Conservation (phyloP, 2,113 vertebrate genomes). For the Cyphomyrus discorhynchus region DNA sequence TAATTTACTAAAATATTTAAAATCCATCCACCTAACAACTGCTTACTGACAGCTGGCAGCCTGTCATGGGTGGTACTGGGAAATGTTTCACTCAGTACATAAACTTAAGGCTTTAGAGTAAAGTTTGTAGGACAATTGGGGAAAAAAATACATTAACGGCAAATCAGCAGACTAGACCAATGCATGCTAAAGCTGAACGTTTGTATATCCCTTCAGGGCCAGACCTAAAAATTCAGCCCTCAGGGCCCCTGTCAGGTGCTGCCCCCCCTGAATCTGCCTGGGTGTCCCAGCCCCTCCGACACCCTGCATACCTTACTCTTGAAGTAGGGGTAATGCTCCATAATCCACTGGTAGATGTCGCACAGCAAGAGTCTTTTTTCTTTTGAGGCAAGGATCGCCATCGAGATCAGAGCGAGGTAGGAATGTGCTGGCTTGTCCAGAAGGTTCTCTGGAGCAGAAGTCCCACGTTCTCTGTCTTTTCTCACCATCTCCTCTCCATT, state of each 20-base stretch:
- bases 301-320: slow-evolving; percentile 65
- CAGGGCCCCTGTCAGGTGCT: neutral
- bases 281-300: neutral
- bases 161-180: neutral
- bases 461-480: slow-evolving; percentile 20
- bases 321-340: slow-evolving; percentile 75
- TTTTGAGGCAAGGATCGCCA: slow-evolving; percentile 67
- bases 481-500: slow-evolving; percentile 36
- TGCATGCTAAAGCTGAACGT: neutral
- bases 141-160: neutral
- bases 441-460: slow-evolving; percentile 2
- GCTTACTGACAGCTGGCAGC: neutral
- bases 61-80: neutral
- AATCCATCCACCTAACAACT: neutral
- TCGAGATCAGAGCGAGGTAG: slow-evolving; percentile 75
- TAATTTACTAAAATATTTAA: neutral
- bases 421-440: slow-evolving; percentile 67
- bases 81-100: neutral
- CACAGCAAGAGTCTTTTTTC: slow-evolving; percentile 73
- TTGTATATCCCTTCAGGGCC: slow-evolving; percentile 12
- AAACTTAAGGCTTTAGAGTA: neutral
- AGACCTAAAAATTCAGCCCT: neutral
- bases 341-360: slow-evolving; percentile 83
- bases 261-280: neutral
- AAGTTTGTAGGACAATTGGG: neutral